phyloP scores from a whole-genome alignment of 1,140 invertebrate genomes.

The Aphis craccivora region DNA sequence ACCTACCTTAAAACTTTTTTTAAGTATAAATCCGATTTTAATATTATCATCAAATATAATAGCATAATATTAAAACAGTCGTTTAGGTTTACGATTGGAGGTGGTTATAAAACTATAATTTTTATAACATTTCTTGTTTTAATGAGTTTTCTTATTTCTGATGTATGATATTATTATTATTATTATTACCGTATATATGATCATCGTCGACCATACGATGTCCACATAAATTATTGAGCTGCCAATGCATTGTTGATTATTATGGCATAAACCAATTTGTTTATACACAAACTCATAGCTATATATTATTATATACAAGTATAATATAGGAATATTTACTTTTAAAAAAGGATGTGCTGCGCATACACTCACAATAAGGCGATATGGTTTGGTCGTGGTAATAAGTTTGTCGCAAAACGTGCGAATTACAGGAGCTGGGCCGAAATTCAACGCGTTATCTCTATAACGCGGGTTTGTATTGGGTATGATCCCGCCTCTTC shows the following conservation, averaged over 20 bases:
- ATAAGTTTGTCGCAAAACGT: not conserved
- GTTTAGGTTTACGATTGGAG: not conserved
- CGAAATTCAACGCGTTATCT: constrained; percentile 24
- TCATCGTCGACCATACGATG: not conserved
- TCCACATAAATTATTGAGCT: not conserved
- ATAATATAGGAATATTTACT: not conserved
- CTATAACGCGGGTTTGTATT: not conserved
- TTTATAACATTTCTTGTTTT: not conserved
- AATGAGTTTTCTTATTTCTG: not conserved
- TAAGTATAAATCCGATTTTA: not conserved
- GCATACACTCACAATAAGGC: not conserved
- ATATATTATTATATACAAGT: too few relatives aligned
- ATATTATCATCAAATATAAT: constrained; percentile 5
- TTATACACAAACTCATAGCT: too few relatives aligned
- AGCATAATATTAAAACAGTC: not conserved
- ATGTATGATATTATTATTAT: not conserved
- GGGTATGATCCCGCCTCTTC: not conserved
- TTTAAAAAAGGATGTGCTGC: not conserved
- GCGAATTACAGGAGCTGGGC: not conserved
- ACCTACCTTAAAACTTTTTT: constrained; percentile 9
- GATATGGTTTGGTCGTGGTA: not conserved
- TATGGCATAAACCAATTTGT: not conserved
- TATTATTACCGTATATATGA: not conserved
- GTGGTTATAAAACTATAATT: not conserved
- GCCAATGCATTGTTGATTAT: not conserved